These are phyloP conservation scores for Lasioglossum figueresi DNA, from an alignment of 2,888 invertebrate genomes.

Conservation along the genomic window DNA sequence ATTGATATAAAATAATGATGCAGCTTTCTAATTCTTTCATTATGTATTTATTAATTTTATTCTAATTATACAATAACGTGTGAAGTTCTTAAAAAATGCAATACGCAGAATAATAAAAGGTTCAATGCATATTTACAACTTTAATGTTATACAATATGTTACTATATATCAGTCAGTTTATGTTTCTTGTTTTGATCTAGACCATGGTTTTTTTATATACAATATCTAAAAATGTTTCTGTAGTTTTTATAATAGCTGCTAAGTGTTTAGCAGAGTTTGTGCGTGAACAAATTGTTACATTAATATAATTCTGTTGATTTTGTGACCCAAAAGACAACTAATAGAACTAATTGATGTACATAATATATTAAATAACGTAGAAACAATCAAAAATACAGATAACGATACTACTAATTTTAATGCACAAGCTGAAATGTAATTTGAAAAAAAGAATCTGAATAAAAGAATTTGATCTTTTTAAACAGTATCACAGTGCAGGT, in stretches of 20 bases:
- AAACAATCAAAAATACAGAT: constrained; percentile 44
- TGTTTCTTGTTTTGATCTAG: constrained; percentile 60
- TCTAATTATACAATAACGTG: constrained; percentile 22
- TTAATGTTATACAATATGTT: constrained; percentile 49
- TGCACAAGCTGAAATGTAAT: constrained; percentile 25
- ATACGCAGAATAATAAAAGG: constrained; percentile 51
- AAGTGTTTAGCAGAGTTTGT: constrained; percentile 31
- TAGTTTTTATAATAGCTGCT: constrained; percentile 20
- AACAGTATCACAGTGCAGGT: constrained; percentile 80
- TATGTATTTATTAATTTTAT: constrained; percentile 38
- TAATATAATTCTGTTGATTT: constrained; percentile 16
- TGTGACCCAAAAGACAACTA: neutral
- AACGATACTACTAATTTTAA: constrained; percentile 52
- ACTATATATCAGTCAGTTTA: constrained; percentile 59
- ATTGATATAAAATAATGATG: neutral
- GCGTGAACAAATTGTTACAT: constrained; percentile 1
- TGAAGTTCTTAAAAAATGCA: constrained; percentile 46
- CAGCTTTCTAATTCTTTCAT: neutral
- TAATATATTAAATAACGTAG: constrained; percentile 49
- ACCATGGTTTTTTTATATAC: constrained; percentile 38
- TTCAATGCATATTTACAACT: constrained; percentile 65
- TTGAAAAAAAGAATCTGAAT: constrained; percentile 23
- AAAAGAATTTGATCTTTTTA: constrained; percentile 32
- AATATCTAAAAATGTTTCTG: constrained; percentile 20
- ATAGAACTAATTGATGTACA: constrained; percentile 44